Percentiles rank a stretch among this genome's conserved stretches.
Conservation (phyloP, 2,888 invertebrate species). For the Ptychoptera contaminata region DNA sequence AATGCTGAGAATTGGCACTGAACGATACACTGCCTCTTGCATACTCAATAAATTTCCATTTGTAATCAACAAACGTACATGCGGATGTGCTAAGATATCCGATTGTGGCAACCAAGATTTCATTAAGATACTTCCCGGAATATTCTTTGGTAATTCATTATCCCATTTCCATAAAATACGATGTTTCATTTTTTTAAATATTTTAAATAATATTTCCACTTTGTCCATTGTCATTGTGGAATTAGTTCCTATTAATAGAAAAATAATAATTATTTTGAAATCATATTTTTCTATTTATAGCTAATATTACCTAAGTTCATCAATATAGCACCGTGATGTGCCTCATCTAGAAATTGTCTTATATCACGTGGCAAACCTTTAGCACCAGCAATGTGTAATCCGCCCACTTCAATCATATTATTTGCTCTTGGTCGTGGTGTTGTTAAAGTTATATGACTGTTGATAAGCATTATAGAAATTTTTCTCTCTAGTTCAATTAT, state of each 20-base stretch:
- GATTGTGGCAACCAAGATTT: constrained; percentile 38
- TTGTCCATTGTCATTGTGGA: constrained; percentile 28
- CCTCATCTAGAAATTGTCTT: constrained; percentile 27
- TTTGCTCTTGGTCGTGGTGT: constrained; percentile 30
- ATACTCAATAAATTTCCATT: constrained; percentile 32
- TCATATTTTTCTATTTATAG: too few relatives aligned
- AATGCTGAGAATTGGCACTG: constrained; percentile 31
- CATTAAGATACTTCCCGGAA: constrained; percentile 31
- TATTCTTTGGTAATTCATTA: constrained; percentile 22
- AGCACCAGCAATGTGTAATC: constrained; percentile 34
- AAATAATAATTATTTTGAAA: too few relatives aligned
- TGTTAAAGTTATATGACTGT: constrained; percentile 33
- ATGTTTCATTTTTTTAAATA: constrained; percentile 29
- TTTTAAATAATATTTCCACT: constrained; percentile 25
- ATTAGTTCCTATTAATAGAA: constrained; percentile 33
- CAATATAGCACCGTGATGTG: constrained; percentile 31
- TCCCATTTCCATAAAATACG: constrained; percentile 35
- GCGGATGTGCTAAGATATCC: constrained; percentile 32
- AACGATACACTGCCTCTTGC: constrained; percentile 29
- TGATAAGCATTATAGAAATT: constrained; percentile 32
- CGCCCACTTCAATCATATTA: constrained; percentile 36
- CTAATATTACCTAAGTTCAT: constrained; percentile 27
- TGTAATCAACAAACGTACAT: constrained; percentile 31
- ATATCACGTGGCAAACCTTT: constrained; percentile 25
- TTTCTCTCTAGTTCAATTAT: constrained; percentile 30